phyloP scores from a whole-genome alignment of 2,888 invertebrate genomes.

The Amphipyra tragopoginis region DNA sequence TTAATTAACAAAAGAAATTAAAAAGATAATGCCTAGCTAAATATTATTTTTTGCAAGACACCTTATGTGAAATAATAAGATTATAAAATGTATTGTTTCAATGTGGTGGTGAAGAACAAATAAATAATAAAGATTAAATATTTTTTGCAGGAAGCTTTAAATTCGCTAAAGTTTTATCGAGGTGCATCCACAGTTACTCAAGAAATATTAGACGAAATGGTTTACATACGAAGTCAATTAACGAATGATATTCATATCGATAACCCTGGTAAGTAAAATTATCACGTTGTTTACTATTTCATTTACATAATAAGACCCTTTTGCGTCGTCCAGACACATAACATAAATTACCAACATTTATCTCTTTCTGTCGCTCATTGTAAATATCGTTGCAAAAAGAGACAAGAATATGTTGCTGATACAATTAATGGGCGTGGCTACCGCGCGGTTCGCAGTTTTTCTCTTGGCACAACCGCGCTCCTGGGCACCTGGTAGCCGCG shows the following conservation, averaged over 20 bases:
- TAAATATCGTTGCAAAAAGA: slow-evolving; percentile 21
- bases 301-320: slow-evolving; percentile 1
- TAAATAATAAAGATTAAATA: background rate
- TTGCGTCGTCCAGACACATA: background rate
- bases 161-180: slow-evolving; percentile 65
- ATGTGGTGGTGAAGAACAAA: background rate
- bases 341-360: background rate
- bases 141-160: slow-evolving; percentile 61
- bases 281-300: slow-evolving; percentile 12
- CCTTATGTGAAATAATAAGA: too few species aligned
- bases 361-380: slow-evolving; percentile 27
- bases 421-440: too few species aligned
- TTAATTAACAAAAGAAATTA: too few species aligned
- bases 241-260: slow-evolving; percentile 5
- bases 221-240: slow-evolving; percentile 46
- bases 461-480: too few species aligned
- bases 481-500: too few species aligned
- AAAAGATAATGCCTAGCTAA: too few species aligned
- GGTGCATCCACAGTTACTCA: slow-evolving; percentile 49
- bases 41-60: too few species aligned
- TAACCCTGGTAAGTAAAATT: slow-evolving; percentile 25
- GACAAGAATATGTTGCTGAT: slow-evolving; percentile 16
- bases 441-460: too few species aligned
- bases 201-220: slow-evolving; percentile 60
- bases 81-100: too few species aligned